A percentile compares a stretch with the other conserved stretches of the same genome.
These are phyloP conservation scores for Sebastiscus tertius DNA, from an alignment of 2,797 vertebrate genomes.

Conservation along the genomic window DNA sequence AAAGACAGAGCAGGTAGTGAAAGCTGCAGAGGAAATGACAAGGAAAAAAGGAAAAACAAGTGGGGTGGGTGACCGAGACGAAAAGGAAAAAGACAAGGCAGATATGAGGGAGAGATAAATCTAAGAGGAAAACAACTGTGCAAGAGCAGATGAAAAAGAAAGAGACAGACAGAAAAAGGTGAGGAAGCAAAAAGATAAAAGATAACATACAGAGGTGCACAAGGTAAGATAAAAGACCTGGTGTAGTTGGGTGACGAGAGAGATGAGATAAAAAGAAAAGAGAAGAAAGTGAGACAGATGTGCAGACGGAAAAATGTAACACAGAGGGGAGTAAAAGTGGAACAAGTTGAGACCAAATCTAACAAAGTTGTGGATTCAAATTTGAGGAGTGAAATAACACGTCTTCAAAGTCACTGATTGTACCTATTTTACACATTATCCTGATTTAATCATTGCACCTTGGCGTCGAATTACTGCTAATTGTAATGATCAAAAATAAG, in stretches of 20 bases:
- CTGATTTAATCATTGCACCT: neutral
- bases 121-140: neutral
- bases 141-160: neutral
- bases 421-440: neutral
- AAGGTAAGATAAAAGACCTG: neutral
- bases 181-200: neutral
- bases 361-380: neutral
- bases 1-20: neutral
- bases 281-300: neutral
- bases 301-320: neutral
- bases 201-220: neutral
- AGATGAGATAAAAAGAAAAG: neutral
- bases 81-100: neutral
- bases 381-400: neutral
- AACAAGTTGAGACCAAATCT: neutral
- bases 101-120: neutral
- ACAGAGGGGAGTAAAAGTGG: neutral
- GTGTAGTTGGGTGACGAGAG: neutral
- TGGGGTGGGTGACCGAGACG: neutral
- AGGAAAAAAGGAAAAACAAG: neutral
- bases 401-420: neutral
- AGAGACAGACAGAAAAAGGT: neutral
- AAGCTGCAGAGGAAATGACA: neutral
- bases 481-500: neutral
- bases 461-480: neutral